These are phyloP conservation scores for Carposina sasakii DNA, from an alignment of 1,140 invertebrate species.

Conservation along the genomic window DNA sequence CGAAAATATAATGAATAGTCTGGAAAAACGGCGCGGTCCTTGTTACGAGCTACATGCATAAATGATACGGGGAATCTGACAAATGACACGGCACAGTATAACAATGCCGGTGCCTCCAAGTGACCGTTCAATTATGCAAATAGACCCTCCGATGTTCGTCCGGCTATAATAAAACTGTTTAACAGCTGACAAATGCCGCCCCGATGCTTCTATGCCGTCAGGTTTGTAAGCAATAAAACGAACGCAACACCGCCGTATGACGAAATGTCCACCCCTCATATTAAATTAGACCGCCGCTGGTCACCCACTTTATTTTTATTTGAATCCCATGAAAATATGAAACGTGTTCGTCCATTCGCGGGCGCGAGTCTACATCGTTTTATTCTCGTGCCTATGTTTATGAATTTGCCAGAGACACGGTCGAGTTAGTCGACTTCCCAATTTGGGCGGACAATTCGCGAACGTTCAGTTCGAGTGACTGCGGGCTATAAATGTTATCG, in stretches of 20 bases:
- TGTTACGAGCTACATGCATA: slow-evolving; percentile 68
- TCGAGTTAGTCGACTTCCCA: slow-evolving; percentile 40
- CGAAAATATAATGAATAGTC: slow-evolving; percentile 66
- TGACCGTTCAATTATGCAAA: slow-evolving; percentile 72
- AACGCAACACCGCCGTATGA: slow-evolving; percentile 51
- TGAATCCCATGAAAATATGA: slow-evolving; percentile 68
- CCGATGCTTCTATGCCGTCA: slow-evolving; percentile 45
- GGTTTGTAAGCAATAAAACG: slow-evolving; percentile 57
- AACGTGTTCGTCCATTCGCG: slow-evolving; percentile 52
- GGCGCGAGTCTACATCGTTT: slow-evolving; percentile 40
- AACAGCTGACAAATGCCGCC: slow-evolving; percentile 62
- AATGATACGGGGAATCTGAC: slow-evolving; percentile 70
- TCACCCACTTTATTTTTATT: slow-evolving; percentile 66
- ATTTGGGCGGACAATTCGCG: slow-evolving; percentile 40
- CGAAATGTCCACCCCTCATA: slow-evolving; percentile 55
- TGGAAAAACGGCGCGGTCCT: slow-evolving; percentile 61
- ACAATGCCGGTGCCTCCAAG: slow-evolving; percentile 69
- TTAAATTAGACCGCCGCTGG: slow-evolving; percentile 65
- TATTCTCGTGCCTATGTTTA: slow-evolving; percentile 61
- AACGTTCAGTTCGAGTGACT: slow-evolving; percentile 22
- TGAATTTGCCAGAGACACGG: slow-evolving; percentile 65
- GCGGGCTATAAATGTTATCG: slow-evolving; percentile 25
- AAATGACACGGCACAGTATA: slow-evolving; percentile 69
- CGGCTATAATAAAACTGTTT: slow-evolving; percentile 70
- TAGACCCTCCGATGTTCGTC: slow-evolving; percentile 59